These are phyloP conservation scores for Drosophila helvetica DNA, from an alignment of 2,888 invertebrate genomes.

Conservation along the genomic window DNA sequence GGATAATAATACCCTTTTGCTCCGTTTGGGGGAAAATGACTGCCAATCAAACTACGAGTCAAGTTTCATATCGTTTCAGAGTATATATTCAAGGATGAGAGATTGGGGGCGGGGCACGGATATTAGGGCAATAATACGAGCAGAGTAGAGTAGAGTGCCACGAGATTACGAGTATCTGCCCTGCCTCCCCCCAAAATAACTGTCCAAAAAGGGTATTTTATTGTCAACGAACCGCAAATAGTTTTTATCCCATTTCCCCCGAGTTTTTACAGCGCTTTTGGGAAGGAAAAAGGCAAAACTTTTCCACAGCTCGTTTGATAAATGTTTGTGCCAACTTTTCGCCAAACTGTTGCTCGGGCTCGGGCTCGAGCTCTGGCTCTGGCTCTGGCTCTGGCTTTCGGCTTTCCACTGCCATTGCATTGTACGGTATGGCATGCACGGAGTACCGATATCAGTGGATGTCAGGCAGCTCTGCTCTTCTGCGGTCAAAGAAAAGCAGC, in stretches of 20 bases:
- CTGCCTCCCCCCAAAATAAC: neutral
- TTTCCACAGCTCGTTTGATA: slow-evolving; percentile 64
- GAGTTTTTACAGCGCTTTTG: slow-evolving; percentile 38
- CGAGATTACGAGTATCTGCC: neutral
- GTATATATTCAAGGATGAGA: neutral
- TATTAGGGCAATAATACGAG: slow-evolving; percentile 14
- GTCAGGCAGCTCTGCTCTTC: slow-evolving; percentile 37
- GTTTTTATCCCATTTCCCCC: slow-evolving; percentile 33
- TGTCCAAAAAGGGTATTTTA: slow-evolving; percentile 49
- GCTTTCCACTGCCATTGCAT: slow-evolving; percentile 30
- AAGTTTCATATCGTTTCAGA: slow-evolving; percentile 11
- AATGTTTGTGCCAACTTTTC: slow-evolving; percentile 70
- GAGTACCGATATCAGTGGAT: slow-evolving; percentile 53
- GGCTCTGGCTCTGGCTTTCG: slow-evolving; percentile 30
- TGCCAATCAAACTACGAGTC: slow-evolving; percentile 30
- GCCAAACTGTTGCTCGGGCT: slow-evolving; percentile 66
- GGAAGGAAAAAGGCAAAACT: slow-evolving; percentile 39
- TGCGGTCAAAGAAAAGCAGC: neutral
- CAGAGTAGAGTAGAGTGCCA: neutral
- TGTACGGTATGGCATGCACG: neutral
- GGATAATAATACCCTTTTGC: slow-evolving; percentile 30
- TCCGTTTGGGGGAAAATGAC: neutral
- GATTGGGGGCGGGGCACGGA: neutral
- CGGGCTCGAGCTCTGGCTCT: slow-evolving; percentile 19
- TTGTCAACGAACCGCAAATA: slow-evolving; percentile 48